phyloP scores from a whole-genome alignment of 2,113 vertebrate genomes.

The Megatriorchis doriae region DNA sequence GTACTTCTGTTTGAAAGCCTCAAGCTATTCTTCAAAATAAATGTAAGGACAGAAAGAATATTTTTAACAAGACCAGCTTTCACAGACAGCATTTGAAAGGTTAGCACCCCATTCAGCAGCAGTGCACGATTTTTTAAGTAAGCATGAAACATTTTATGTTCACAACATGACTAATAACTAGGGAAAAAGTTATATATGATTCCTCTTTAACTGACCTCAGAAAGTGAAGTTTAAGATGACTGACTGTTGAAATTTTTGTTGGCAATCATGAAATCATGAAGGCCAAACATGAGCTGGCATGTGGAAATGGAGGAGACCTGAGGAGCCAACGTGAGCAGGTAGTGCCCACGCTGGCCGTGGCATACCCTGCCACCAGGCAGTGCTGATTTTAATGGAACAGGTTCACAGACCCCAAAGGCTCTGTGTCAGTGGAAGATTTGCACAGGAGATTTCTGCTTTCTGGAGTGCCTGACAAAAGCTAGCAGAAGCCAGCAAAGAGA shows the following conservation, averaged over 20 bases:
- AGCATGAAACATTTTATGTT: background rate
- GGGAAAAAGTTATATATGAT: background rate
- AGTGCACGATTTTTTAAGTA: background rate
- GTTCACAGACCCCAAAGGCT: background rate
- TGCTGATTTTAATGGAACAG: background rate
- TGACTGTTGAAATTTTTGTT: background rate
- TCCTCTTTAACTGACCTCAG: background rate
- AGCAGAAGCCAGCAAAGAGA: background rate
- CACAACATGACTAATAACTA: background rate
- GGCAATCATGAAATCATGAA: background rate
- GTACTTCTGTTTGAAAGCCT: background rate
- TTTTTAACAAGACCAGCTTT: background rate
- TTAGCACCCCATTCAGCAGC: background rate
- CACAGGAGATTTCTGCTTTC: background rate
- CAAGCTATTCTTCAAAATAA: background rate
- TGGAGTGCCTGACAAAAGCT: background rate
- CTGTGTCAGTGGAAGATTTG: background rate
- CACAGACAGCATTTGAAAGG: background rate
- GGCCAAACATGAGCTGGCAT: background rate
- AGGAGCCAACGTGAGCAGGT: background rate
- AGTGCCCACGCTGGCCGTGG: fast-evolving
- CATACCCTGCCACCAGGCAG: background rate
- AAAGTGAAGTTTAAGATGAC: background rate
- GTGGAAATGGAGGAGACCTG: background rate
- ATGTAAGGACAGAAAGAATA: background rate